A percentile compares a stretch with the other conserved stretches of the same genome.
These are phyloP conservation scores for Leptinotarsa lineolata DNA, from an alignment of 1,140 invertebrate species.

Conservation along the genomic window DNA sequence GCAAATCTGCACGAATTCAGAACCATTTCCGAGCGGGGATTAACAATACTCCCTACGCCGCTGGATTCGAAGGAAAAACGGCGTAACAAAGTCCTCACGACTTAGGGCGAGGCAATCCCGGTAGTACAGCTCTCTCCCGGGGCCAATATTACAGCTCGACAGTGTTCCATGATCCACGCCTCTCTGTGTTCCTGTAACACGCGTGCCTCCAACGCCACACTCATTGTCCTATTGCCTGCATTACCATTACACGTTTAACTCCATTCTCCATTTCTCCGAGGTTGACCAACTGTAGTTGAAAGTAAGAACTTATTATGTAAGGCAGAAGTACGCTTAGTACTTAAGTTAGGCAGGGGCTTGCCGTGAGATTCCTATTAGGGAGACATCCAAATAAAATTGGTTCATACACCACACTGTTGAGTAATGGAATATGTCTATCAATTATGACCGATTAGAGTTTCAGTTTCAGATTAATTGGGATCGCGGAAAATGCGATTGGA, in stretches of 20 bases:
- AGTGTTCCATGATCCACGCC: conserved; percentile 14
- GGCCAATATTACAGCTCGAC: conserved; percentile 18
- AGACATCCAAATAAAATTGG: no score
- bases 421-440: no score
- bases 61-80: conserved; percentile 10
- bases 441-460: no score
- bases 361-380: no score
- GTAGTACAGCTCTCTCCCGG: conserved; percentile 12
- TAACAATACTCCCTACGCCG: neutral
- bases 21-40: neutral
- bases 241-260: conserved; percentile 5
- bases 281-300: conserved; percentile 1
- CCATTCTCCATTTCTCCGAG: neutral
- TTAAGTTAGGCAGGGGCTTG: neutral
- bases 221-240: neutral
- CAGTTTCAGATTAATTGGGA: no score
- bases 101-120: conserved; percentile 15
- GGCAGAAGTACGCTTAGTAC: neutral
- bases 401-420: no score
- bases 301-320: neutral
- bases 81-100: conserved; percentile 5
- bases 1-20: neutral
- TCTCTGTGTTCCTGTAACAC: neutral
- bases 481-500: no score
- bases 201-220: neutral